A percentile compares a stretch with the other conserved stretches of the same genome.
These are phyloP conservation scores for Caenorhabditis japonica DNA, from an alignment of 2,888 invertebrate species.

Conservation along the genomic window DNA sequence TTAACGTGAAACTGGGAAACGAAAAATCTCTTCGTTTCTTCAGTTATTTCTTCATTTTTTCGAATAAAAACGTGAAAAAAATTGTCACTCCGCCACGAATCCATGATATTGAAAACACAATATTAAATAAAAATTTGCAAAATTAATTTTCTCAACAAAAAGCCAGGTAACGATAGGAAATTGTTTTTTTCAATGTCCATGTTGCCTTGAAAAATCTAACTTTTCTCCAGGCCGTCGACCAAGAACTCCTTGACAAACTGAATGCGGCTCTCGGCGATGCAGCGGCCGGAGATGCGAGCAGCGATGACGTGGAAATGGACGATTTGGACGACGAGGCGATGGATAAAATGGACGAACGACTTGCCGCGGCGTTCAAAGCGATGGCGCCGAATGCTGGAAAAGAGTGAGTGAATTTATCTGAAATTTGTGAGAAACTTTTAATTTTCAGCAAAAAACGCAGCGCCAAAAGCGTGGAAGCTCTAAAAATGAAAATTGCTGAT, in stretches of 20 bases:
- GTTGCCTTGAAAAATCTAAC: no score
- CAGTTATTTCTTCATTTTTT: no score
- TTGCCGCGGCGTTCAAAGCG: constrained; percentile 61
- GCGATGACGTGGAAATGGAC: constrained; percentile 52
- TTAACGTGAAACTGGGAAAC: no score
- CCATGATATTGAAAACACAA: no score
- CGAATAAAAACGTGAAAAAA: no score
- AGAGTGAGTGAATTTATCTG: no score
- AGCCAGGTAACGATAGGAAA: no score
- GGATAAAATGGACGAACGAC: constrained; percentile 63
- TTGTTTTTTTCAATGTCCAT: no score
- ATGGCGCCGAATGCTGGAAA: constrained; percentile 47
- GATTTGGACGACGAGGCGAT: constrained; percentile 65
- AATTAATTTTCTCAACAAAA: no score
- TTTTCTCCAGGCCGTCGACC: constrained; percentile 53
- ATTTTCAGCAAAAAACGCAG: constrained; percentile 31
- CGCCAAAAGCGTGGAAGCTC: constrained; percentile 46
- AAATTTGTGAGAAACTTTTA: background rate
- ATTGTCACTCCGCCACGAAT: no score
- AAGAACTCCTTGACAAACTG: constrained; percentile 57
- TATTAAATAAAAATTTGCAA: no score
- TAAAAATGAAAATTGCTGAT: constrained; percentile 62
- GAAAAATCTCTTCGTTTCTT: no score
- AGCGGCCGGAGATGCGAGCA: constrained; percentile 48
- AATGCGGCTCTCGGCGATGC: constrained; percentile 64